Conservation (phyloP, 2,113 vertebrate genomes). For the Chionomys nivalis region DNA sequence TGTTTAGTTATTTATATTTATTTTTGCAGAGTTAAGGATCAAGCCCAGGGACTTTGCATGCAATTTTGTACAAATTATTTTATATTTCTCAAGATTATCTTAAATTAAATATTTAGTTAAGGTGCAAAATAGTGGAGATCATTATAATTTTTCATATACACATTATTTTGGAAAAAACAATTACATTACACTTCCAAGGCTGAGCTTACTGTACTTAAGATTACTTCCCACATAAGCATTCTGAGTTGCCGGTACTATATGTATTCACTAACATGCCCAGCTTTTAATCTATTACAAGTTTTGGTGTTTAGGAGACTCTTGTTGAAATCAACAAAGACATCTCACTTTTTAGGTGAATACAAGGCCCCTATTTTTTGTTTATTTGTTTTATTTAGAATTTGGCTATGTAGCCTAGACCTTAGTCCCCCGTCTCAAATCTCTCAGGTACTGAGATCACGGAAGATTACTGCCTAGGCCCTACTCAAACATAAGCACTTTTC, state of each 20-base stretch:
- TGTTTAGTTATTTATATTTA: neutral
- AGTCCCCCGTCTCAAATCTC: neutral
- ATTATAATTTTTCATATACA: neutral
- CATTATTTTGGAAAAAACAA: neutral
- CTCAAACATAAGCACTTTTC: conserved; percentile 1
- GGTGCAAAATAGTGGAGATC: neutral
- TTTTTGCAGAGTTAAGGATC: neutral
- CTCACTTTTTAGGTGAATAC: neutral
- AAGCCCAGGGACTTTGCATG: neutral
- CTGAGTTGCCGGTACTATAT: neutral
- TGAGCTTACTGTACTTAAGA: neutral
- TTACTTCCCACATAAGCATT: neutral
- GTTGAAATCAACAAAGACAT: neutral
- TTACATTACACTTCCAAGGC: neutral
- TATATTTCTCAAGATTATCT: neutral
- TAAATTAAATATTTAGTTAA: neutral
- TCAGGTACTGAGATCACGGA: neutral
- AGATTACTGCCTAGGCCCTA: neutral
- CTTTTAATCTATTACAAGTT: neutral
- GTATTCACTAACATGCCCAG: neutral
- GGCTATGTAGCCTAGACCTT: neutral
- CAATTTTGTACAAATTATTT: neutral
- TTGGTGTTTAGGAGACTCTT: conserved; percentile 2
- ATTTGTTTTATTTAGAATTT: neutral
- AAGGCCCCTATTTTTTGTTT: neutral